Evolutionary conservation across 2,888 invertebrate genomes (phyloP), one percentile per base, ranked within the genome.

Genomic region (Allolobophora icterica): DNA sequence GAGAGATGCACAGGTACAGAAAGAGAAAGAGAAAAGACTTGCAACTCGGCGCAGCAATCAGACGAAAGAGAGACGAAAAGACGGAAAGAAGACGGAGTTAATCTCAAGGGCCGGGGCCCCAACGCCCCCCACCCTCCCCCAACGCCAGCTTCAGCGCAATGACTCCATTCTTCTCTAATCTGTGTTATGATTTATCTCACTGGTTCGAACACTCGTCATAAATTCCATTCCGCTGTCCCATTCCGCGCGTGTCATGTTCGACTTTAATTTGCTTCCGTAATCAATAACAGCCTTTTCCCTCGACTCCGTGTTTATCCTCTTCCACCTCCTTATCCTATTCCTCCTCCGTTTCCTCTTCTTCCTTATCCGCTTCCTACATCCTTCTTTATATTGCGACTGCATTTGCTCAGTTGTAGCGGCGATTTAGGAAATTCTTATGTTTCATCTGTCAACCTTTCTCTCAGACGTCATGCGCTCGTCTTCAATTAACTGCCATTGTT

Each of bases 221-320:
- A 87, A 87, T 87, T 87, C 87, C 87, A 87, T 87, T 87, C 87
- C 21, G 34, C 87, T 34, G 71, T 71, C 71, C 71, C 71, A 71
- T 71, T 71, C 87, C 21, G 34, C 87, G 87, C 87, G 87, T 87
- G 35, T 87, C 87, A 38, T 38, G 87, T 87, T 38, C 87, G 35
- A 87, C 87, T 87, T 33, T 87, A 87, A 87, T 87, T 87, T 87
- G 87, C 38, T 87, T 87, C 35, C 87, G 87, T 87, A 87, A 87
- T 87, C 87, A 87, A 87, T 87, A 87, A 8, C 21, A 87, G 35
- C 30, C 87, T 34, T 38, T 87, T 87, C 87, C 87, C 35, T 38
- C 87, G 35, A 87, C 87, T 24, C n/a, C 34, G 1, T 33, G 0
- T 11, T 5, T 38, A 33, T 34, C 87, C 87, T 38, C 87, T 0